A percentile compares a stretch with the other conserved stretches of the same genome.
Evolutionary conservation across 2,797 vertebrate species (phyloP).

Genomic region (Bothrops alternatus): DNA sequence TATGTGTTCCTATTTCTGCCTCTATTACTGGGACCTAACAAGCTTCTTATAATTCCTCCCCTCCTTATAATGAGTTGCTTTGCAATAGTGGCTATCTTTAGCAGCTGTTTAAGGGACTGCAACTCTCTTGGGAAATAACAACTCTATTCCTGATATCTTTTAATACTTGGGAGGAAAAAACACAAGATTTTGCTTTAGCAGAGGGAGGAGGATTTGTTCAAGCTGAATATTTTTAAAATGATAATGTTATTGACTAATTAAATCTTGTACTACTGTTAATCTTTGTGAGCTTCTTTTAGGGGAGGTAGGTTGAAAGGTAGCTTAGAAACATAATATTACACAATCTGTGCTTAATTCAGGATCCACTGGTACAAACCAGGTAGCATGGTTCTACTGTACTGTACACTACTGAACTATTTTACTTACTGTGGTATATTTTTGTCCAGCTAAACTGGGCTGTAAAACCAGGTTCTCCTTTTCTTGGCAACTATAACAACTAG

Average conservation of each 20-base stretch:
- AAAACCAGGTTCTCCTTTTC: constrained; percentile 29
- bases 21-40: not conserved
- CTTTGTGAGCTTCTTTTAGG: not conserved
- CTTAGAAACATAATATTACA: not conserved
- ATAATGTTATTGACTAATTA: not conserved
- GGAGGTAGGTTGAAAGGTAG: not conserved
- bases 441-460: constrained; percentile 15
- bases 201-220: not conserved
- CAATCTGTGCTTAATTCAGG: not conserved
- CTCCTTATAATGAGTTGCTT: not conserved
- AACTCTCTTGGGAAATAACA: not conserved
- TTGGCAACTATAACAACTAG: fast-evolving
- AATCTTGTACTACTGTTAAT: not conserved
- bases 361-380: not conserved
- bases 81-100: not conserved
- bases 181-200: not conserved
- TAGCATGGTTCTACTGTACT: not conserved
- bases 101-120: not conserved
- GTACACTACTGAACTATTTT: not conserved
- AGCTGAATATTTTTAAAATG: not conserved
- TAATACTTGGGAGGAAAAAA: not conserved
- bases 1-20: not conserved
- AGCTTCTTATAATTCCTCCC: not conserved
- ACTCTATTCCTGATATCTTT: not conserved
- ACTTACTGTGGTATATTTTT: constrained; percentile 59